Evolutionary conservation across 2,888 invertebrate species (phyloP).

Genomic region (Gastracanthus pulcherrimus): DNA sequence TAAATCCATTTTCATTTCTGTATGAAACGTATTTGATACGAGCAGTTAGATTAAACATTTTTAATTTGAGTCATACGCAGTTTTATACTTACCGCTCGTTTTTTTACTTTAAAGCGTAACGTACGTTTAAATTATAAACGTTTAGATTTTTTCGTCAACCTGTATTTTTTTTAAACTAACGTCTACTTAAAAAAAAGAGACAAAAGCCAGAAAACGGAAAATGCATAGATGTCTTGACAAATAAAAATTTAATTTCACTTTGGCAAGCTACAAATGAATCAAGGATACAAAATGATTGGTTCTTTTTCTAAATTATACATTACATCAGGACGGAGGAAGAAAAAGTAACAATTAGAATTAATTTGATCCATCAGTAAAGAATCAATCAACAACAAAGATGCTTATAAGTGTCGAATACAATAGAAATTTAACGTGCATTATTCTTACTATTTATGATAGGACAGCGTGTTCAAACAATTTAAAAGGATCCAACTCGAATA

Average conservation of each 20-base stretch:
- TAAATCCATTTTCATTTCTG: slow-evolving; percentile 12
- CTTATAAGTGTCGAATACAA: slow-evolving; percentile 49
- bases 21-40: background rate
- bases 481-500: slow-evolving; percentile 46
- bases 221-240: slow-evolving; percentile 53
- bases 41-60: slow-evolving; percentile 12
- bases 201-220: slow-evolving; percentile 43
- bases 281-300: slow-evolving; percentile 53
- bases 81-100: slow-evolving; percentile 50
- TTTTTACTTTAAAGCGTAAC: slow-evolving; percentile 16
- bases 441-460: slow-evolving; percentile 33
- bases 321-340: slow-evolving; percentile 53
- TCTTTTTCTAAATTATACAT: slow-evolving; percentile 47
- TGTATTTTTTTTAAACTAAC: background rate
- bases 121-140: slow-evolving; percentile 6
- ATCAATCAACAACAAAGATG: slow-evolving; percentile 48
- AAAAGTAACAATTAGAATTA: slow-evolving; percentile 49
- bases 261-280: slow-evolving; percentile 59
- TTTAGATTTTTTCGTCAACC: background rate
- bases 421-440: slow-evolving; percentile 50
- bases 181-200: slow-evolving; percentile 21
- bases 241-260: slow-evolving; percentile 61
- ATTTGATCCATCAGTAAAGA: slow-evolving; percentile 45
- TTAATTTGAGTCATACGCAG: slow-evolving; percentile 24
- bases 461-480: slow-evolving; percentile 40